Evolutionary conservation across 2,113 vertebrate genomes (phyloP), one percentile per base, ranked within the genome.

Genomic region (Daboia siamensis): DNA sequence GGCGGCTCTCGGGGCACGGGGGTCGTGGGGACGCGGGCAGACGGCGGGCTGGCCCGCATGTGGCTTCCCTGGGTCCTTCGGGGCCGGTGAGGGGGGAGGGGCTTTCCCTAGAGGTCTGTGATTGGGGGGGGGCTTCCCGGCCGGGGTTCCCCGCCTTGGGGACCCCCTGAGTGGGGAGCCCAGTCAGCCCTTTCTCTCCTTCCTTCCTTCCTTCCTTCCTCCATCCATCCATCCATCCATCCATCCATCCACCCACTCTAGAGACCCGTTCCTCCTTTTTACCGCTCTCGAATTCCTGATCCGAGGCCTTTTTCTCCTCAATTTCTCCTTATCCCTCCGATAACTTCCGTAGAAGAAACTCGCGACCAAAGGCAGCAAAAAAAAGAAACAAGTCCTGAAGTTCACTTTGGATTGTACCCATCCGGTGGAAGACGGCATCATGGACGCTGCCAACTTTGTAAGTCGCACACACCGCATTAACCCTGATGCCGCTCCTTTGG

Each of bases 371-470:
- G 98, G 99, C 95, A 98, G 99, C 91, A 99, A 99, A 97, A 99
- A 98, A 97, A 99, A 99, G 98, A 99, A 99, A 98, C 99, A 99
- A 94, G 97, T 99, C 92, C 94, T 99, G 93, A 99, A 99, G 95
- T 99, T 99, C 93, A 99, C 99, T 0, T 97, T 99, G 93, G 99
- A 99, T 95, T 99, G 99, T 96, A 99, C 99, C 23, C 99, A 99
- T 94, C 99, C 99, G 0, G 99, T 99, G 2, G 99, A 99, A 96
- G 99, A 99, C 97, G 99, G 99, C 39, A 99, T 99, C 96, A 99
- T 99, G 99, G 99, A 99, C 29, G 99, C 99, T 39, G 99, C 98
- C 93, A 99, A 99, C 96, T 99, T 99, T 90, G 99, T 99, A 97
- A 98, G 99, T 98, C 39, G 13, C 26, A 1, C 39, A 39, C 39